These are phyloP conservation scores for Notechis scutatus DNA, from an alignment of 2,113 vertebrate species.

Conservation along the genomic window DNA sequence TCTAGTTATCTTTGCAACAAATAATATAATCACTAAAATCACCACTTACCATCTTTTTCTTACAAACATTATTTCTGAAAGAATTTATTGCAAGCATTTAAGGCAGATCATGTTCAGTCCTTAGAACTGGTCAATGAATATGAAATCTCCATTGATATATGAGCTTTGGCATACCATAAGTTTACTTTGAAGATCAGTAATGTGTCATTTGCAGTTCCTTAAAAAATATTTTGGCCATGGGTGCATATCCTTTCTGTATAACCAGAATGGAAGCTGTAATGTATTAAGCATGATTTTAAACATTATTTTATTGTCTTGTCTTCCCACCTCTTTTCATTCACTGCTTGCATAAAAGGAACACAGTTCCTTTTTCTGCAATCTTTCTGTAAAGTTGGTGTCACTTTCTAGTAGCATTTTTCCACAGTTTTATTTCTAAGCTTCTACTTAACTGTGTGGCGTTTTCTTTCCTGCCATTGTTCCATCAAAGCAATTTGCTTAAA, in stretches of 20 bases:
- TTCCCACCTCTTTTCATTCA: background rate
- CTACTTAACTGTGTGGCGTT: background rate
- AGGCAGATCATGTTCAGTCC: background rate
- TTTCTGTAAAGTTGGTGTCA: background rate
- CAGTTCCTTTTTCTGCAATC: background rate
- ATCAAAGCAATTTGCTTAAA: slow-evolving; percentile 11
- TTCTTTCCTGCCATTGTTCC: background rate
- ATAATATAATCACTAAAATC: background rate
- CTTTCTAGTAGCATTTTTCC: background rate
- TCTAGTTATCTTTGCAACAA: slow-evolving; percentile 32
- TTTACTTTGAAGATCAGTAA: background rate
- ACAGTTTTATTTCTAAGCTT: background rate
- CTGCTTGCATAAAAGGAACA: background rate
- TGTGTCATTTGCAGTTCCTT: slow-evolving; percentile 1
- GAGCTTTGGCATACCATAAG: background rate
- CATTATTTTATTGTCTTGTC: background rate
- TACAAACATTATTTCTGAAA: background rate
- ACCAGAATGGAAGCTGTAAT: slow-evolving; percentile 1
- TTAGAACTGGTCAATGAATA: background rate
- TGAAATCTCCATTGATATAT: background rate
- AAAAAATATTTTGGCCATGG: background rate
- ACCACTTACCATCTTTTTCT: background rate
- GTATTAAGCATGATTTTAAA: slow-evolving; percentile 9
- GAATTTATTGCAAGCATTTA: background rate
- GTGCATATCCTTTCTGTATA: background rate